These are phyloP conservation scores for Sarcoramphus papa DNA, from an alignment of 2,797 vertebrate genomes.

Conservation along the genomic window DNA sequence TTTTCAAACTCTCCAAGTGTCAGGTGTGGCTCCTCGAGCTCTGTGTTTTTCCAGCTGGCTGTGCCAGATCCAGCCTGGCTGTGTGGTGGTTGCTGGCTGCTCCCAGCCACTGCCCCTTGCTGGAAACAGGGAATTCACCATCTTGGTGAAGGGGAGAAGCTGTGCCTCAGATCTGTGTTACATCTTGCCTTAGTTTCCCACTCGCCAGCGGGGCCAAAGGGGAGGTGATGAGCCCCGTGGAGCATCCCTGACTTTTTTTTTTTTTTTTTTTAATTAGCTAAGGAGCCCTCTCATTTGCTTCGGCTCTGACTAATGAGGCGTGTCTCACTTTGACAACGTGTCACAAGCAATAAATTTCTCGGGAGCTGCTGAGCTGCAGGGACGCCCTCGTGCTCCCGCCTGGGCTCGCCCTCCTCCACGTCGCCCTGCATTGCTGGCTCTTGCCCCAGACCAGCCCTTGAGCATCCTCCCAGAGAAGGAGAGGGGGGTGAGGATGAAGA, in stretches of 20 bases:
- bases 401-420: neutral
- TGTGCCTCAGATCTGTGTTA: neutral
- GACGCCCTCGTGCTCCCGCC: neutral
- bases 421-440: neutral
- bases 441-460: neutral
- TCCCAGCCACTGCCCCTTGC: neutral
- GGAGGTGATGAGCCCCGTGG: neutral
- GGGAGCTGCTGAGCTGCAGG: neutral
- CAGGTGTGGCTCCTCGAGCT: neutral
- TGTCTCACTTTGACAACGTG: neutral
- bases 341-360: conserved; percentile 39
- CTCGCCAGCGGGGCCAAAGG: accelerated
- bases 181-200: neutral
- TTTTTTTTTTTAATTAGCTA: conserved; percentile 13
- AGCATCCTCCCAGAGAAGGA: neutral
- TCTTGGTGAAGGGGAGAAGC: neutral
- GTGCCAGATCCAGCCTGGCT: neutral
- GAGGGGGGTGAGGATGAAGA: neutral
- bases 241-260: neutral
- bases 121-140: neutral
- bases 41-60: neutral
- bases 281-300: conserved; percentile 25
- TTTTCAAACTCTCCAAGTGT: neutral
- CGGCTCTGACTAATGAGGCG: neutral
- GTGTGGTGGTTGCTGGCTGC: neutral